phyloP scores from a whole-genome alignment of 2,797 vertebrate genomes.

The Melanogrammus aeglefinus region DNA sequence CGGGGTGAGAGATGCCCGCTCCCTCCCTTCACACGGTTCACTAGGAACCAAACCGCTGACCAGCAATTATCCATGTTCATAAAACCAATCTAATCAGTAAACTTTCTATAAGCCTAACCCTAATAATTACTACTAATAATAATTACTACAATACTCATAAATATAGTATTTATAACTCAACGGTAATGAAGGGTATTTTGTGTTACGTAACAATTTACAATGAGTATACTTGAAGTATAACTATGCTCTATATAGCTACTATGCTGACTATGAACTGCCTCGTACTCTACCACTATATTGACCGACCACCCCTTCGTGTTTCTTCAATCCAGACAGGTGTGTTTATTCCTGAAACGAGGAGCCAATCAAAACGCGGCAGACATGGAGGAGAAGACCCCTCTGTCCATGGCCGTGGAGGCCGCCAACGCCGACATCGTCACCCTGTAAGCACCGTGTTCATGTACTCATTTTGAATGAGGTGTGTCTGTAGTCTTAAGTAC shows the following conservation, averaged over 20 bases:
- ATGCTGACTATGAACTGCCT: not conserved
- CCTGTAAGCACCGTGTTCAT: slow-evolving; percentile 69
- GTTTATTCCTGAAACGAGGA: slow-evolving; percentile 95
- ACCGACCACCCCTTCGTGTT: not conserved
- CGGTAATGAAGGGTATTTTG: not conserved
- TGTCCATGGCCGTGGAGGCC: slow-evolving; percentile 91
- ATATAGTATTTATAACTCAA: not conserved
- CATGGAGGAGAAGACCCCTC: slow-evolving; percentile 89
- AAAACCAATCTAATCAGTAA: not conserved
- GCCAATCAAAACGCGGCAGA: slow-evolving; percentile 96
- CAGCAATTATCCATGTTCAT: not conserved
- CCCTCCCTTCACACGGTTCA: not conserved
- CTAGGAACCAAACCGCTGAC: not conserved
- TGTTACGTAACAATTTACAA: not conserved
- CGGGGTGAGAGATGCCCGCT: slow-evolving; percentile 76
- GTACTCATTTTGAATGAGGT: not conserved
- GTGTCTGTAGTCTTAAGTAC: no score
- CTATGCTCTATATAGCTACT: not conserved
- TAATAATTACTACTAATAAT: not conserved
- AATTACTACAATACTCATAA: not conserved
- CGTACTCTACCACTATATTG: not conserved
- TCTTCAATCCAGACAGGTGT: slow-evolving; percentile 84
- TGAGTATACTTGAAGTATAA: not conserved
- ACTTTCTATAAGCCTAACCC: not conserved
- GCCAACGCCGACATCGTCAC: slow-evolving; percentile 98